Base-by-base conservation (phyloP, 2,888 invertebrate species). In the Coenonympha glycerion region DNA sequence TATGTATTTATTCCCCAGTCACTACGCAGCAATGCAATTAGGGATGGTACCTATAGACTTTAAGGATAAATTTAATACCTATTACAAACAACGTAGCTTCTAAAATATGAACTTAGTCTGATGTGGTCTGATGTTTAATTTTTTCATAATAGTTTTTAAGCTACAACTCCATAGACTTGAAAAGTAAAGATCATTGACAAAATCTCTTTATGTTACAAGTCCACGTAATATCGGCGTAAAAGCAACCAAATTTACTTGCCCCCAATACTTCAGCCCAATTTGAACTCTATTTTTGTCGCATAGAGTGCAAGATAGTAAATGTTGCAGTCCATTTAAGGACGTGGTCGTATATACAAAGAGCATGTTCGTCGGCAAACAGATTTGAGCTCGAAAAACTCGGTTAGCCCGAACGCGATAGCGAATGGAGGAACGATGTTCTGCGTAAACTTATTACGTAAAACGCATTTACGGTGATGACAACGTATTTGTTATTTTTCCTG, bases 371-470 rank as follows among this genome's bases (percentile, higher is more conserved):
- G 65, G 70, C 65, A 51, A 70, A 70, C 68, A 67, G 53, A 56
- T 56, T 56, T 56, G 41, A 52, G 49, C 60, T 59, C 65, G 64
- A 76, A 76, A 80, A 78, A 75, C 70, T 73, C 66, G 61, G 70
- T 76, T 77, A 74, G 67, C 65, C 45, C 42, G 47, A 51, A 63
- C 68, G 65, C 59, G 61, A 60, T 60, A 65, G 64, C 68, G 73
- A 74, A 81, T 83, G 82, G 81, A 81, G 75, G 68, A 82, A 78
- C 79, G 68, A 61, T 82, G 82, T 83, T 64, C 68, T 59, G 57
- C 59, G 71, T 81, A 83, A 83, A 78, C 78, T 81, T 80, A 74
- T 81, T 81, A 81, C 65, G 59, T 31, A 49, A 36, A 8, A 2
- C 31, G 33, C 15, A 47, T 5, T 69, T 49, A 2, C 42, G 28